A percentile compares a stretch with the other conserved stretches of the same genome.
Evolutionary conservation across 2,797 vertebrate species (phyloP).

Genomic region (Hypotaenidia philippensis): DNA sequence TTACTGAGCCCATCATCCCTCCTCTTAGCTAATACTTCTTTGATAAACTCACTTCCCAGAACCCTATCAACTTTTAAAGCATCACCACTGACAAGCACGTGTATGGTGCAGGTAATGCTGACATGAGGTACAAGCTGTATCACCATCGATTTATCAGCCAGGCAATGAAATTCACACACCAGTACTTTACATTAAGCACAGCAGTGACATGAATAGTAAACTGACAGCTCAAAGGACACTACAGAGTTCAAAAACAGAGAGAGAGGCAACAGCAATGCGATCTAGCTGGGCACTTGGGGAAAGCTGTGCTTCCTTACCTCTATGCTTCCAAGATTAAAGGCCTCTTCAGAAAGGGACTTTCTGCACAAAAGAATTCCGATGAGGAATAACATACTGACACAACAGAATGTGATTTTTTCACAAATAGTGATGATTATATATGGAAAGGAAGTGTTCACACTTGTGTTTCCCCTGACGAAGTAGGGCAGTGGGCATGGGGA

Average conservation of each 20-base stretch:
- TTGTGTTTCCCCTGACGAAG: neutral
- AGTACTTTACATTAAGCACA: neutral
- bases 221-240: neutral
- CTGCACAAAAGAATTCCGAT: neutral
- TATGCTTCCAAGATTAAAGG: neutral
- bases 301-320: neutral
- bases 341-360: neutral
- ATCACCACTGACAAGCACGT: neutral
- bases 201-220: neutral
- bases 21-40: neutral
- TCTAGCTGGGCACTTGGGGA: neutral
- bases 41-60: neutral
- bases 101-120: neutral
- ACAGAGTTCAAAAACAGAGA: neutral
- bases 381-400: neutral
- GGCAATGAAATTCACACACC: neutral
- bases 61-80: neutral
- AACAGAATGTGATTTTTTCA: neutral
- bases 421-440: neutral
- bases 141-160: neutral
- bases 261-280: conserved; percentile 7
- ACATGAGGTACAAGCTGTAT: neutral
- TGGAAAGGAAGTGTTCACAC: neutral
- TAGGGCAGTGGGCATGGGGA: neutral
- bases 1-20: neutral